A percentile compares a stretch with the other conserved stretches of the same genome.
These are phyloP conservation scores for Chionis minor DNA, from an alignment of 2,113 vertebrate species.

Conservation along the genomic window DNA sequence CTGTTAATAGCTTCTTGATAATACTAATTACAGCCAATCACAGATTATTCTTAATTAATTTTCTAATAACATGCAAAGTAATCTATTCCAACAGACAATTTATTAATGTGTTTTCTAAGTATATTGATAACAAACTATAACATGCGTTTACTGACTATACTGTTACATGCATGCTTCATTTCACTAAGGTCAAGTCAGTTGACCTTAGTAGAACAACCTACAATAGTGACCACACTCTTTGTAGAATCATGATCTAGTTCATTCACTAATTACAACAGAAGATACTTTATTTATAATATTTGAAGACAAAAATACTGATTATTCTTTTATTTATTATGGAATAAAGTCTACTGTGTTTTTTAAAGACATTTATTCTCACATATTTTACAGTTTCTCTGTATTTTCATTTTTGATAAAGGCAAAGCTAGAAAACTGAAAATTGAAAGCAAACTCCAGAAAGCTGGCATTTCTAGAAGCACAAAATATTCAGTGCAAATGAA, in stretches of 20 bases:
- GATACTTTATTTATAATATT: not conserved
- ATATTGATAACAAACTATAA: not conserved
- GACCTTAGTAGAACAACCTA: not conserved
- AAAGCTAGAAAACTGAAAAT: not conserved
- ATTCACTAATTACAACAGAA: not conserved
- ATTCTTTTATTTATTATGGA: not conserved
- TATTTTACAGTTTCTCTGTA: not conserved
- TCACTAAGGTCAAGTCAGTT: not conserved
- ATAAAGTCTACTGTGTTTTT: fast-evolving
- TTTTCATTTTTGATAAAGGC: not conserved
- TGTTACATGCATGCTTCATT: not conserved
- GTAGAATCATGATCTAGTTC: not conserved
- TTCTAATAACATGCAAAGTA: not conserved
- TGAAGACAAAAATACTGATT: not conserved
- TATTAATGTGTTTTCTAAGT: not conserved
- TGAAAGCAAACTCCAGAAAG: not conserved
- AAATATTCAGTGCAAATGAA: not conserved
- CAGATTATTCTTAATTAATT: slow-evolving; percentile 23
- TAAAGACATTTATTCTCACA: not conserved
- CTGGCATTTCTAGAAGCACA: not conserved
- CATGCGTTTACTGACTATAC: not conserved
- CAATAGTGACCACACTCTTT: not conserved
- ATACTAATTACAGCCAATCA: not conserved
- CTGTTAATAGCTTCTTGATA: slow-evolving; percentile 27
- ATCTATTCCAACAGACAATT: not conserved